Evolutionary conservation across 2,113 vertebrate genomes (phyloP), one percentile per base, ranked within the genome.

Genomic region (Cisticola juncidis): DNA sequence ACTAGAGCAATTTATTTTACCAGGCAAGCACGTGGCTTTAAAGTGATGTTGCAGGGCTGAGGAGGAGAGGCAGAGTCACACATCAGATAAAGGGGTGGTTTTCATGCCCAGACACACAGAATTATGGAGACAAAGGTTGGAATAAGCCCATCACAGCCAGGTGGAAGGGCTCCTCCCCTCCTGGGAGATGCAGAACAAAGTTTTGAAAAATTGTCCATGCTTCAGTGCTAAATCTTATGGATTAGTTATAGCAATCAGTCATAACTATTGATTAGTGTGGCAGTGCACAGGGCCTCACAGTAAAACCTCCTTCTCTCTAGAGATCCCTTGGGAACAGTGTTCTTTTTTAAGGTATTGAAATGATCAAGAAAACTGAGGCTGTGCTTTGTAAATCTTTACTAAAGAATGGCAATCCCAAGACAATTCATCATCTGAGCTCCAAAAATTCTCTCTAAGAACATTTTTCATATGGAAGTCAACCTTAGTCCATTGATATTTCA

Each of bases 311-410:
- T 60, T 62, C 70, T 81, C 50, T 31, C 42, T 2, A 64, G 65
- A 81, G 28, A 90, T 60, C 31, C 35, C 64, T 56, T 66, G 68
- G 81, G 56, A 92, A 53, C 14, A 57, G 48, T 82, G 94, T 64
- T 88, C 22, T 80, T 77, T 92, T 92, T 71, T 44, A 57, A 90
- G 53, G 64, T 29, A 42, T 53, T 86, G 65, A 76, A 89, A 79
- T 50, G 7, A 76, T 79, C 33, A 61, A 84, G 61, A 23, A 89
- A 89, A 72, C 25, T 25, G 36, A 65, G 11, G 25, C 60, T 72
- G 44, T 40, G 18, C 62, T 91, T 89, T 87, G 57, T 50, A 94
- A 85, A 65, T 92, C 61, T 88, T 81, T 61, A 19, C 42, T 29
- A 58, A 81, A 72, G 45, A 90, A 89, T 18, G 31, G 28, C 22